Percentiles rank a stretch among this genome's conserved stretches.
Conservation (phyloP, 2,113 vertebrate genomes). For the Cyanoderma ruficeps region DNA sequence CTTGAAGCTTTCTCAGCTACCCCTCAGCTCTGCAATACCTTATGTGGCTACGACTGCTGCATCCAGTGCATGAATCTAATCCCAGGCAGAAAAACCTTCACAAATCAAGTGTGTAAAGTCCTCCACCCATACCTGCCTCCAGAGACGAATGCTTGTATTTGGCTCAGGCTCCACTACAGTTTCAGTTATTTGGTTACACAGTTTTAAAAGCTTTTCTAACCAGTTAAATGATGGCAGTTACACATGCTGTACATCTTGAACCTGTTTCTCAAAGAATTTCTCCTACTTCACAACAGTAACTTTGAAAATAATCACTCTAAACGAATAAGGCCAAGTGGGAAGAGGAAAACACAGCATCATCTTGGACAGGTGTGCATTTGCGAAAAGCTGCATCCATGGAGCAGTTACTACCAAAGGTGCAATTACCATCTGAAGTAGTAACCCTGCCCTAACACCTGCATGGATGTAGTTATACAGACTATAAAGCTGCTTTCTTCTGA, state of each 20-base stretch:
- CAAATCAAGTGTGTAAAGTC: neutral
- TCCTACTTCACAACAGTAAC: neutral
- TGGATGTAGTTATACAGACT: neutral
- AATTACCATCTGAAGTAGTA: neutral
- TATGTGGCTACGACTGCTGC: neutral
- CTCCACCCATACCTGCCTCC: neutral
- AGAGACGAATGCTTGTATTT: neutral
- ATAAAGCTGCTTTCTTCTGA: slow-evolving; percentile 4
- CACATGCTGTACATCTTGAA: neutral
- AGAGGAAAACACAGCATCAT: neutral
- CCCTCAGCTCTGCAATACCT: neutral
- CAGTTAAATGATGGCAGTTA: neutral
- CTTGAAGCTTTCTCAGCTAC: neutral
- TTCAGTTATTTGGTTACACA: neutral
- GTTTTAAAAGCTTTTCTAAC: neutral
- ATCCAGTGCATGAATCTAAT: neutral
- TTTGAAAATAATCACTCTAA: neutral
- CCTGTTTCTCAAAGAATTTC: neutral
- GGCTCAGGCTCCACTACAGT: neutral
- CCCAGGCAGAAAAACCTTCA: neutral
- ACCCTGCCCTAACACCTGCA: neutral
- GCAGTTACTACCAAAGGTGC: neutral
- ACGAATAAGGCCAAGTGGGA: neutral
- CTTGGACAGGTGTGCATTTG: neutral
- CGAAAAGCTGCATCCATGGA: neutral